These are phyloP conservation scores for Periophthalmus modestus DNA, from an alignment of 2,113 vertebrate species.

Conservation along the genomic window DNA sequence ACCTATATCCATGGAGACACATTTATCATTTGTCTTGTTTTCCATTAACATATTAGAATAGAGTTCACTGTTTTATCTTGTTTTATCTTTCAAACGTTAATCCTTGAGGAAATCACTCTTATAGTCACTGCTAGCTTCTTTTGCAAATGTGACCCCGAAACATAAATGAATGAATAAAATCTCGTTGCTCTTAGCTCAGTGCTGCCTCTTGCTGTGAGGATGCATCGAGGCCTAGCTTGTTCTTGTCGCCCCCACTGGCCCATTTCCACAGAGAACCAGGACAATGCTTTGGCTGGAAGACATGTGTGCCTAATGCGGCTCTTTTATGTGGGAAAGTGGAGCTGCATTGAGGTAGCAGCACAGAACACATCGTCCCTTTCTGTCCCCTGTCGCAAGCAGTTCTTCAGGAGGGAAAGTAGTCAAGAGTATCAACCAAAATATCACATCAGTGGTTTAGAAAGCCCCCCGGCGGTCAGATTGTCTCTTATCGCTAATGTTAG, in stretches of 20 bases:
- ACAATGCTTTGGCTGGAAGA: constrained; percentile 67
- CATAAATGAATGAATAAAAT: constrained; percentile 31
- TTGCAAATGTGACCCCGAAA: constrained; percentile 3
- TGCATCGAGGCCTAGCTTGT: constrained; percentile 41
- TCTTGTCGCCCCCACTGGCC: constrained; percentile 62
- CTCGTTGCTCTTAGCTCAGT: background rate
- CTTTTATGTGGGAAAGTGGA: constrained; percentile 68
- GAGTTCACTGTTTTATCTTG: no score
- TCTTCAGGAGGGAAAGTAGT: background rate
- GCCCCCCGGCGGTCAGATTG: no score
- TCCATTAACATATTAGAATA: no score
- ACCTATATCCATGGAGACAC: background rate
- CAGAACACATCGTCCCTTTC: constrained; percentile 44
- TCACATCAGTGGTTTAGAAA: no score
- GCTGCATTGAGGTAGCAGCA: constrained; percentile 40
- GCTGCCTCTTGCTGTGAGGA: constrained; percentile 50
- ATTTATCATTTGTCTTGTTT: no score
- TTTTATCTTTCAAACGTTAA: background rate
- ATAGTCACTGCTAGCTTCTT: background rate
- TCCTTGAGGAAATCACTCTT: background rate
- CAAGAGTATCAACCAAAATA: no score
- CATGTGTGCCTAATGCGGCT: constrained; percentile 69
- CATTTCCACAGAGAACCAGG: constrained; percentile 71
- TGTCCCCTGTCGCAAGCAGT: constrained; percentile 17
- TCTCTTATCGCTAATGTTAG: no score